Evolutionary conservation across 2,888 invertebrate species (phyloP), one percentile per base, ranked within the genome.

Genomic region (Epirrhoe alternata): DNA sequence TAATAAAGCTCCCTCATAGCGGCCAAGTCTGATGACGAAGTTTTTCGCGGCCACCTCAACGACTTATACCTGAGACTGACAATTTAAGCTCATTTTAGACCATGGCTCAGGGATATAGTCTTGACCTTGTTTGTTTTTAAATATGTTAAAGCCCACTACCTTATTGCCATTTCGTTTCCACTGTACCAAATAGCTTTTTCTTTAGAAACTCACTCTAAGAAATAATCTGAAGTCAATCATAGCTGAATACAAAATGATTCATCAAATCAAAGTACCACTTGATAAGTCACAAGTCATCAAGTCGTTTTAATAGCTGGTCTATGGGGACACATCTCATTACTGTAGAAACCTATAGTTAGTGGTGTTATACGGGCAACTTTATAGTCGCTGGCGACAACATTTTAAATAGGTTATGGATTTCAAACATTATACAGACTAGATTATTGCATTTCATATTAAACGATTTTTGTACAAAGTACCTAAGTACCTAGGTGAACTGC

Each of bases 301-400:
- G 64, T 65, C 65, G 66, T 73, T 73, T 74, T 76, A 76, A 74
- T 70, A 68, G 68, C 63, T 62, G 49, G 16, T 55, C 42, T 8
- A 52, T 65, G 64, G 24, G 24, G 24, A 24, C 59, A 52, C 67
- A 71, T 69, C 69, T 70, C 76, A 67, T 67, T 64, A 64, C 45
- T 50, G 54, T 58, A 62, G 58, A 62, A 59, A 55, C 59, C 52
- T 38, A 52, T 53, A 49, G 30, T 49, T 35, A 64, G 38, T 35
- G 49, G 14, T 17, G 16, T 12, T 53, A 63, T 0, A 35, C 63
- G 52, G 47, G 63, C 63, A 53, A 63, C 35, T 63, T 58, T 45
- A 38, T 14, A 61, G 38, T 38, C 16, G 14, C 14, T 1, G 12
- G 14, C 4, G n/a, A 42, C 42, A n/a, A n/a, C n/a, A n/a, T n/a